A percentile compares a stretch with the other conserved stretches of the same genome.
phyloP scores from a whole-genome alignment of 2,888 invertebrate species.

The Danaus chrysippus region DNA sequence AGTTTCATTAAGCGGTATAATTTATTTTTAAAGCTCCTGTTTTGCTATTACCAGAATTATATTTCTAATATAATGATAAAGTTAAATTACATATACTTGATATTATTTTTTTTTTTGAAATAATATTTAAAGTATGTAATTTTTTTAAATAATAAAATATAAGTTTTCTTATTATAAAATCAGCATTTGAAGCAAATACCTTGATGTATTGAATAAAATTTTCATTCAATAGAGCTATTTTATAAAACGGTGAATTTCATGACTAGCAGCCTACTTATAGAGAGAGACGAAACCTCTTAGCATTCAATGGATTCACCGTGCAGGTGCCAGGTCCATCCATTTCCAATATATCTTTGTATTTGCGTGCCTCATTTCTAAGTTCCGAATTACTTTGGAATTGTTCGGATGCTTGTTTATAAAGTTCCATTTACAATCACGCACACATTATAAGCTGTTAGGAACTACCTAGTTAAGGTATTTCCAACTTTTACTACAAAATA shows the following conservation, averaged over 20 bases:
- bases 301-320: too few relatives aligned
- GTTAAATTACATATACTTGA: too few relatives aligned
- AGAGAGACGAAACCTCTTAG: too few relatives aligned
- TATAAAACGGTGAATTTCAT: not conserved
- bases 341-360: conserved; percentile 17
- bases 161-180: not conserved
- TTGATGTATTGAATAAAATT: too few relatives aligned
- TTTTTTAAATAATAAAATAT: not conserved
- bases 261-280: conserved; percentile 1
- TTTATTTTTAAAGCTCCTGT: too few relatives aligned
- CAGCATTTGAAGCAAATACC: not conserved
- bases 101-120: too few relatives aligned
- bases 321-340: too few relatives aligned
- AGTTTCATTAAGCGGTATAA: too few relatives aligned
- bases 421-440: conserved; percentile 21
- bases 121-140: too few relatives aligned
- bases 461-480: conserved; percentile 5
- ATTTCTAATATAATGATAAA: too few relatives aligned
- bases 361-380: conserved; percentile 18
- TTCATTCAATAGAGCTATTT: not conserved
- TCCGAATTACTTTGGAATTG: conserved; percentile 21
- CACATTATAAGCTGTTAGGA: conserved; percentile 19
- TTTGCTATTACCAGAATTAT: too few relatives aligned
- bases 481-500: conserved; percentile 1
- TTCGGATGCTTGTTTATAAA: conserved; percentile 26